Evolutionary conservation across 2,797 vertebrate genomes (phyloP).

Genomic region (Anguilla obscura): DNA sequence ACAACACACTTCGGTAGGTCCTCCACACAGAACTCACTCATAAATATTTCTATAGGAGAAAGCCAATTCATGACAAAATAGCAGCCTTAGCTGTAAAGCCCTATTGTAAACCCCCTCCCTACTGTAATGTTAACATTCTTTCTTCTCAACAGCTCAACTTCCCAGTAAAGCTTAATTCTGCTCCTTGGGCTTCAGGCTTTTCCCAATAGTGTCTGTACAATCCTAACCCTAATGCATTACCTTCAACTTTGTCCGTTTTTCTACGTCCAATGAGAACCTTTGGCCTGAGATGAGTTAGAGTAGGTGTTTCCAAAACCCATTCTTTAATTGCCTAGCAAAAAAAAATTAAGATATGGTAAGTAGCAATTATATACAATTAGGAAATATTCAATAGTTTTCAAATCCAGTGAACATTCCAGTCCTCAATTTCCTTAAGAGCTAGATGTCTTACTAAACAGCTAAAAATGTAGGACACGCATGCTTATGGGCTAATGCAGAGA

Average conservation of each 20-base stretch:
- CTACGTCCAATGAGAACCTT: constrained; percentile 25
- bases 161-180: not conserved
- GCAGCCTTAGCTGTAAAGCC: not conserved
- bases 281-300: constrained; percentile 21
- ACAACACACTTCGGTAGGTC: not conserved
- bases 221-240: not conserved
- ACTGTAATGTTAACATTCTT: not conserved
- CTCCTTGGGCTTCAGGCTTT: not conserved
- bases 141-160: not conserved
- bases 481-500: not conserved
- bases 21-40: not conserved
- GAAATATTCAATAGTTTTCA: not conserved
- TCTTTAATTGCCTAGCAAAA: constrained; percentile 17
- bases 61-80: not conserved
- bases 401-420: not conserved
- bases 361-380: not conserved
- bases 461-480: not conserved
- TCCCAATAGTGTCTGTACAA: not conserved
- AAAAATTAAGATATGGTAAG: not conserved
- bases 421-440: not conserved
- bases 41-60: not conserved
- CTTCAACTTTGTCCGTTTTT: constrained; percentile 16
- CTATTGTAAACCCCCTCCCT: not conserved
- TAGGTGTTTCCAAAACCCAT: constrained; percentile 24
- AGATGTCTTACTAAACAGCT: not conserved